Base-by-base conservation (phyloP, 2,797 vertebrate genomes). In the Heterohyrax brucei region DNA sequence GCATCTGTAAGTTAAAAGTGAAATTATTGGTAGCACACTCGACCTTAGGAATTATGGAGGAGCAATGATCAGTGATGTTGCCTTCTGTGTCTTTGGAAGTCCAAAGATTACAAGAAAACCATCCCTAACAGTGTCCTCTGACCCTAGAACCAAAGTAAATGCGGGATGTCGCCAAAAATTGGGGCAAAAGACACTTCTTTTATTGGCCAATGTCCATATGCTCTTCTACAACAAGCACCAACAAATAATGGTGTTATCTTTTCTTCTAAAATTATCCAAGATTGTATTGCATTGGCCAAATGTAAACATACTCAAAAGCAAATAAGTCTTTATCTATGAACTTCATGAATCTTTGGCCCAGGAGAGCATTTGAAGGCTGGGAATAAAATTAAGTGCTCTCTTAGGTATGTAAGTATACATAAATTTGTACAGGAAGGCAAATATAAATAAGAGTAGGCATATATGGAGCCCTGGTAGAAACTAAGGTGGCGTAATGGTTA, bases 151-250 rank as follows among this genome's bases (percentile, higher is more conserved):
- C 78, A 50, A 73, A 22, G 7, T 12, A 10, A 39, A 56, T 22
- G 2, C 33, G 12, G 12, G 22, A 44, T 8, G 44, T 30, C 59
- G 28, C 48, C 10, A 19, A 44, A 77, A 18, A 44, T 5, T 1
- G 13, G 46, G 13, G 33, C 24, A 28, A 50, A 68, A 2, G 30
- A 10, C 24, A 30, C 10, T 7, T 26, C 22, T 72, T 8, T 72
- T 4, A 30, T 39, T 21, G 70, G 2, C 6, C 9, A 26, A 21
- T 28, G 26, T 1, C 73, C 24, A 21, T 2, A 2, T 10, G 2
- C 16, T 50, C 89, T 91, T 78, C 48, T 12, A 62, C 46, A 66
- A 61, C 33, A 19, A 1, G 26, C 5, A 39, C 53, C 50, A 68
- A 46, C 56, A 80, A 90, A 87, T 53, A 61, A 26, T 64, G 4